Percentiles rank a stretch among this genome's conserved stretches.
Evolutionary conservation across 2,888 invertebrate species (phyloP).

Genomic region (Chouioia cunea): DNA sequence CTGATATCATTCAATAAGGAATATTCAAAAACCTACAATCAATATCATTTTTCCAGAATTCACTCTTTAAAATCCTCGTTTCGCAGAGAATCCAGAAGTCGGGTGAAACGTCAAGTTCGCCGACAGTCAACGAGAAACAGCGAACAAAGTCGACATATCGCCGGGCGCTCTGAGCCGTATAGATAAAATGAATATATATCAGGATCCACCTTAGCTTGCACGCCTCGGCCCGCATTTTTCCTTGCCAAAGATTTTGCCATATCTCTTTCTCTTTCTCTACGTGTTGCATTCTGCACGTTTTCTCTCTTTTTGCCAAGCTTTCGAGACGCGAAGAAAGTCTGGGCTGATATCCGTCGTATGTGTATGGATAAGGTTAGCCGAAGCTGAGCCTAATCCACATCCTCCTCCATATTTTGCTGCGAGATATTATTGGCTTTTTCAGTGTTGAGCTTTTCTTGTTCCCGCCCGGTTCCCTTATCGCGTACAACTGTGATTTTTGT

Average conservation of each 20-base stretch:
- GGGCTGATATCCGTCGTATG: background rate
- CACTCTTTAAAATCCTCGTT: too few relatives aligned
- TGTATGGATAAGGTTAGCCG: background rate
- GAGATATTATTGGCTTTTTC: constrained; percentile 24
- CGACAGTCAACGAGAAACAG: background rate
- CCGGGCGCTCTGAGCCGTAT: constrained; percentile 18
- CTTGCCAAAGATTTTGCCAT: background rate
- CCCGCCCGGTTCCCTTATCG: constrained; percentile 7
- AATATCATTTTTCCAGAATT: too few relatives aligned
- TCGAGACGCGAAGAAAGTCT: constrained; percentile 1
- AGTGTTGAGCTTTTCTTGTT: background rate
- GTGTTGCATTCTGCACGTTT: constrained; percentile 18
- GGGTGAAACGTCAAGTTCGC: background rate
- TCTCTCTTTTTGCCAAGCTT: background rate
- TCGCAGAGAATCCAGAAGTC: constrained; percentile 1
- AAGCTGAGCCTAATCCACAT: background rate
- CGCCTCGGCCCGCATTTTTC: constrained; percentile 2
- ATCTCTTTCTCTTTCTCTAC: too few relatives aligned
- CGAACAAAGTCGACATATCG: background rate
- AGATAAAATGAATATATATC: constrained; percentile 45
- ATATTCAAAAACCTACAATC: too few relatives aligned
- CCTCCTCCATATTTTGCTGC: constrained; percentile 18
- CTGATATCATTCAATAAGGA: too few relatives aligned
- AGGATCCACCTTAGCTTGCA: constrained; percentile 5
- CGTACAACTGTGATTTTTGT: background rate